Evolutionary conservation across 1,140 invertebrate genomes (phyloP).

Genomic region (Zaprionus gabonicus): DNA sequence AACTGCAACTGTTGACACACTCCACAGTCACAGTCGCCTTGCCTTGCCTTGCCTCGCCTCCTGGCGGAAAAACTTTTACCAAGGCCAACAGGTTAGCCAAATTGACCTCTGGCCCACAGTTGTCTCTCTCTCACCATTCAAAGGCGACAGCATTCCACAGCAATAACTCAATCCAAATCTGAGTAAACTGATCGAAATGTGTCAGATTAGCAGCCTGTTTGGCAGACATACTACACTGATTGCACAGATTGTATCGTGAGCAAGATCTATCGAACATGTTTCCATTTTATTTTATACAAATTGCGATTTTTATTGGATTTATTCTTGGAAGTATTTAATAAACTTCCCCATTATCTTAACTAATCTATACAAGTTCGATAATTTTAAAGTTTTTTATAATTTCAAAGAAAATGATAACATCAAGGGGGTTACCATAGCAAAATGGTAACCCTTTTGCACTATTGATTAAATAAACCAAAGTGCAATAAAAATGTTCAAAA

Average conservation of each 20-base stretch:
- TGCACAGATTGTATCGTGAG: not conserved
- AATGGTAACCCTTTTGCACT: too few relatives aligned
- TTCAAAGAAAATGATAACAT: too few relatives aligned
- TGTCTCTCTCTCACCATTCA: not conserved
- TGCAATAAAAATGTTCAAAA: too few relatives aligned
- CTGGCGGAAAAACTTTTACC: slow-evolving; percentile 38
- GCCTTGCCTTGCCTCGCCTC: not conserved
- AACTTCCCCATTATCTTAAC: not conserved
- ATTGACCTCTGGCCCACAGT: slow-evolving; percentile 5
- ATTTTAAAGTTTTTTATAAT: too few relatives aligned
- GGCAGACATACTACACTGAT: not conserved
- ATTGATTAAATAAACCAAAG: too few relatives aligned
- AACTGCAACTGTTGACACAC: slow-evolving; percentile 23
- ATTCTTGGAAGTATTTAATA: not conserved
- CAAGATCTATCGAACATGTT: not conserved
- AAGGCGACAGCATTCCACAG: slow-evolving; percentile 4
- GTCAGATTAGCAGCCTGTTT: slow-evolving; percentile 5
- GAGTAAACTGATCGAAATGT: not conserved
- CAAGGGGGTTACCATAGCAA: too few relatives aligned
- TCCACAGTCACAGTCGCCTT: not conserved
- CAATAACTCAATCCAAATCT: not conserved
- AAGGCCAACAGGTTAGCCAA: slow-evolving; percentile 17
- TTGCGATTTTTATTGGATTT: not conserved
- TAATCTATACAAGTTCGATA: not conserved
- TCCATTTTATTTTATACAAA: not conserved